Percentiles rank a stretch among this genome's conserved stretches.
Conservation (phyloP, 1,140 invertebrate genomes). For the Platorchestia sp. region DNA sequence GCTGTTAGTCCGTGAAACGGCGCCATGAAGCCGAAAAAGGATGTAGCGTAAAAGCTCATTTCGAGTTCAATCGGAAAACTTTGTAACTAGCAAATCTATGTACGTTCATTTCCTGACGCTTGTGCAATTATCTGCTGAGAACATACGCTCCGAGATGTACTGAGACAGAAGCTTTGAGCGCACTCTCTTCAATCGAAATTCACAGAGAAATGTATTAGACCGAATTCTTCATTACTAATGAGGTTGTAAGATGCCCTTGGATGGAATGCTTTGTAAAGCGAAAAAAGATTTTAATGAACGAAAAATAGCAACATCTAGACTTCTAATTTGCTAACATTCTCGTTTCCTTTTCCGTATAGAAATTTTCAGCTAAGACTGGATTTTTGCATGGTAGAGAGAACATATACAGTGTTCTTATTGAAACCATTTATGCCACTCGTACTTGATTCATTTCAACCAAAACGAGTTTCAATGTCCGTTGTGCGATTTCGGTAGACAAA, state of each 20-base stretch:
- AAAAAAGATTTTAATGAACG: background rate
- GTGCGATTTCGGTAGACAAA: background rate
- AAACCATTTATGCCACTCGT: background rate
- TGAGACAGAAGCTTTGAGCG: background rate
- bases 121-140: background rate
- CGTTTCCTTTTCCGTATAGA: background rate
- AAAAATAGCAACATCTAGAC: background rate
- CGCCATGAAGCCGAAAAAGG: background rate
- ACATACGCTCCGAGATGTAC: background rate
- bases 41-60: background rate
- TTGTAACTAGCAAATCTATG: background rate
- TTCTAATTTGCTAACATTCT: background rate
- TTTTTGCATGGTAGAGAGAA: too few relatives aligned
- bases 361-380: background rate
- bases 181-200: background rate
- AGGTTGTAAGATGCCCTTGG: background rate
- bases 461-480: background rate
- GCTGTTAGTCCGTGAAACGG: background rate
- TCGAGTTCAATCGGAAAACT: background rate
- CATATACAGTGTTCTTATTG: background rate
- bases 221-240: background rate
- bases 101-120: background rate
- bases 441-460: background rate
- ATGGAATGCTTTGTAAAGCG: background rate
- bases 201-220: background rate